Evolutionary conservation across 1,140 invertebrate genomes (phyloP).

Genomic region (Physella acuta): DNA sequence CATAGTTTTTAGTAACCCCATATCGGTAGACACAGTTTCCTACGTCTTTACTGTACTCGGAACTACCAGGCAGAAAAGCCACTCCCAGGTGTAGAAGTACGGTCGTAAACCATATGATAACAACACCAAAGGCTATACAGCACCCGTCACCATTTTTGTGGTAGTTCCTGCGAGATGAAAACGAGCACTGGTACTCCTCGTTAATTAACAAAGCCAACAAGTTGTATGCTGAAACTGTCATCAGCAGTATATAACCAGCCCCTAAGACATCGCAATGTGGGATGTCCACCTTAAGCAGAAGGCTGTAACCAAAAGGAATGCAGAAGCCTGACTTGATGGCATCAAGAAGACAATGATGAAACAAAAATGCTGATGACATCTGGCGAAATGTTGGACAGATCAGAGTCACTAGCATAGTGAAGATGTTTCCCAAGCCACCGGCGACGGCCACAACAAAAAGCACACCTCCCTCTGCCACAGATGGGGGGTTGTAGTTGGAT

Average conservation of each 20-base stretch:
- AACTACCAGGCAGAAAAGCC: constrained; percentile 68
- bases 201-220: constrained; percentile 87
- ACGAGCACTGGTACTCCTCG: constrained; percentile 83
- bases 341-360: constrained; percentile 52
- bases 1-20: constrained; percentile 78
- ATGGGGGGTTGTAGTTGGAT: constrained; percentile 10
- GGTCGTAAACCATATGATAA: constrained; percentile 85
- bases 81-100: constrained; percentile 88
- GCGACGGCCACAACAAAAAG: constrained; percentile 76
- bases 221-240: constrained; percentile 87
- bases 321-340: constrained; percentile 45
- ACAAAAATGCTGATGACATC: constrained; percentile 49
- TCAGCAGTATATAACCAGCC: constrained; percentile 83
- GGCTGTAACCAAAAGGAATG: constrained; percentile 66
- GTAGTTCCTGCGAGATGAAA: constrained; percentile 39
- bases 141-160: constrained; percentile 53
- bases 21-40: constrained; percentile 79
- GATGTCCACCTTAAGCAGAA: constrained; percentile 79
- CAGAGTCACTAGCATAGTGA: constrained; percentile 75
- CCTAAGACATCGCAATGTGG: constrained; percentile 86
- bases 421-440: constrained; percentile 80
- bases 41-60: constrained; percentile 60
- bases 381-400: constrained; percentile 39
- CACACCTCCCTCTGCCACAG: constrained; percentile 70
- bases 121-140: constrained; percentile 87